Base-by-base conservation (phyloP, 2,113 vertebrate species). In the Corythaeola cristata region DNA sequence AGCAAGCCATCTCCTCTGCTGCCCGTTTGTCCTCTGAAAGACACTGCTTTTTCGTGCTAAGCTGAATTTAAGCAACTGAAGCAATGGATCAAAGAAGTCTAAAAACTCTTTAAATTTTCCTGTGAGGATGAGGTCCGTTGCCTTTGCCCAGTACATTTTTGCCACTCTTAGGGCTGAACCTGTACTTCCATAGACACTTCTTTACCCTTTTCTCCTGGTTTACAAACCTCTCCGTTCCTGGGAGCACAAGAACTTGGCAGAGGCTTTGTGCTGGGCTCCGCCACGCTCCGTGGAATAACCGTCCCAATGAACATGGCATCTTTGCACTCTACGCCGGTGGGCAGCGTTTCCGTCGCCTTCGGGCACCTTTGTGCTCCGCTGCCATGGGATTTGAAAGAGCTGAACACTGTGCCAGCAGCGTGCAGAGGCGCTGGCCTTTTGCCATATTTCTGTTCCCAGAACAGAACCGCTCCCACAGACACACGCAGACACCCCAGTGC, bases 221-320 rank as follows among this genome's bases (percentile, higher is more conserved):
- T 77, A 44, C 32, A 81, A 44, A 59, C 27, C 12, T 50, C 55
- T 28, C 35, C 45, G 50, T 55, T 55, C 67, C 32, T 15, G 37
- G 55, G 30, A 74, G 35, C 50, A n/a, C 47, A 23, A 18, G 32
- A 8, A 15, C 52, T 50, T 22, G 8, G 11, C 28, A 44, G 47
- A 37, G 9, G 15, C 15, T 56, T 8, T 0, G 3, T 15, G 27
- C 39, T 62, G 49, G 21, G 35, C 76, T 37, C 62, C 2, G 0
- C 12, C 26, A 5, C 12, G 15, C 56, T 44, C n/a, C 3, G 1
- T 8, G 16, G 23, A 56, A 15, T 3, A 66, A 12, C 30, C 5
- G 0, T 32, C 60, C 22, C 22, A 4, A 8, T 0, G 0, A 1
- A 3, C 0, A 4, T 1, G 13, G 50, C 22, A 44, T 12, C 62